Percentiles rank a stretch among this genome's conserved stretches.
phyloP scores from a whole-genome alignment of 2,113 vertebrate species.

The Stigmatopora argus region DNA sequence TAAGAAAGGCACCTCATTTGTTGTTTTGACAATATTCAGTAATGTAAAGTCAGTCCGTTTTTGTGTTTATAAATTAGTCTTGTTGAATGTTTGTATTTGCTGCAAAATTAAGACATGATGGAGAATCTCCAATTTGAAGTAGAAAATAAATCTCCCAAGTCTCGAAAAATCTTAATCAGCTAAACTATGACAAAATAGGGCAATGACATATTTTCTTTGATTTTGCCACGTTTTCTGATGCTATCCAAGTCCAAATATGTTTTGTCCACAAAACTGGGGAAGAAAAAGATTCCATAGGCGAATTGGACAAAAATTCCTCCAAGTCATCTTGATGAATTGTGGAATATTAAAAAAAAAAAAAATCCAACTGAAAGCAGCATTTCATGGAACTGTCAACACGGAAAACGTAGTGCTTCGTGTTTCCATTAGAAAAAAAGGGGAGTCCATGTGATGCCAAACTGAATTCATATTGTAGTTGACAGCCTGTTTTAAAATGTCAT shows the following conservation, averaged over 20 bases:
- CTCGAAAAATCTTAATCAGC: neutral
- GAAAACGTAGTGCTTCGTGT: neutral
- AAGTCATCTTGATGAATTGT: neutral
- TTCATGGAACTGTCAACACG: neutral
- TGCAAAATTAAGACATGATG: neutral
- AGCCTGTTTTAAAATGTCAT: slow-evolving; percentile 15
- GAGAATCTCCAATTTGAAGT: neutral
- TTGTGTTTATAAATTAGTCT: too few species aligned
- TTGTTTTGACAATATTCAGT: neutral
- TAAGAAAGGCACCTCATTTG: neutral
- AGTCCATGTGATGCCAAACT: slow-evolving; percentile 3
- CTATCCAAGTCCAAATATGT: neutral
- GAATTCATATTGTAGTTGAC: slow-evolving; percentile 4
- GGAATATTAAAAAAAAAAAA: neutral
- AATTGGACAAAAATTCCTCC: neutral
- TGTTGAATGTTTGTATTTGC: neutral
- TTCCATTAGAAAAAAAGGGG: neutral
- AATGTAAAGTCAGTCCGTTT: too few species aligned
- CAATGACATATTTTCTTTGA: neutral
- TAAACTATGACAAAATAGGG: neutral
- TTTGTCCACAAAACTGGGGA: neutral
- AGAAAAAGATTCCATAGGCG: neutral
- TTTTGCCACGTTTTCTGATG: neutral
- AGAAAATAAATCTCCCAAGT: neutral
- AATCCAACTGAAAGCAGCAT: neutral